Base-by-base conservation (phyloP, 2,888 invertebrate genomes). In the Agriopis leucophaearia region DNA sequence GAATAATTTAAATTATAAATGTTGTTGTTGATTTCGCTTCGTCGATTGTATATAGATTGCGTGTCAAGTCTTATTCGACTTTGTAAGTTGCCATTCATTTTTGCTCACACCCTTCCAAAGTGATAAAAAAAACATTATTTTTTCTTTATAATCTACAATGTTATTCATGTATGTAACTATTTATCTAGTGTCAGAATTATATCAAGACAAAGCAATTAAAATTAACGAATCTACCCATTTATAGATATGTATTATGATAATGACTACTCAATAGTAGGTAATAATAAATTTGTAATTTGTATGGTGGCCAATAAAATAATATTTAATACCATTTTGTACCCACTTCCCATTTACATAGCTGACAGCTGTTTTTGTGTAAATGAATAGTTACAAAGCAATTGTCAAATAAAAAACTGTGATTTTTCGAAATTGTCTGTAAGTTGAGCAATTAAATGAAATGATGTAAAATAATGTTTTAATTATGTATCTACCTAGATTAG, bases 361-460 rank as follows among this genome's bases (percentile, higher is more conserved):
- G 90, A 85, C 88, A 85, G 83, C 83, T 88, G 91, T 89, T 89
- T 83, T 83, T 81, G 80, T 89, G 90, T 91, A 90, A 89, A 89
- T 85, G 81, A 88, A 88, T 86, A 90, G 83, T 91, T 91, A 91
- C 90, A 86, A 85, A 87, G 84, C 86, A 90, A 89, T 86, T 91
- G 92, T 93, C 92, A 91, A 92, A 90, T 13, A 90, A 90, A 88
- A 90, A 88, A 93, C 94, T 93, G 94, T 94, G 94, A 94, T 94
- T 94, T 75, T 92, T 93, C 93, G 89, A 93, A 93, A 93, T 93
- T 94, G 93, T 92, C 93, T 92, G 89, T 94, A 94, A 94, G 92
- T 93, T 93, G 93, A 94, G 92, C 90, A 91, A 93, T 92, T 94
- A 93, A 93, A 94, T 90, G 88, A 92, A 91, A 89, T 88, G 89